Percentiles rank a stretch among this genome's conserved stretches.
phyloP scores from a whole-genome alignment of 2,113 vertebrate species.

The Gallinago jamesoni region DNA sequence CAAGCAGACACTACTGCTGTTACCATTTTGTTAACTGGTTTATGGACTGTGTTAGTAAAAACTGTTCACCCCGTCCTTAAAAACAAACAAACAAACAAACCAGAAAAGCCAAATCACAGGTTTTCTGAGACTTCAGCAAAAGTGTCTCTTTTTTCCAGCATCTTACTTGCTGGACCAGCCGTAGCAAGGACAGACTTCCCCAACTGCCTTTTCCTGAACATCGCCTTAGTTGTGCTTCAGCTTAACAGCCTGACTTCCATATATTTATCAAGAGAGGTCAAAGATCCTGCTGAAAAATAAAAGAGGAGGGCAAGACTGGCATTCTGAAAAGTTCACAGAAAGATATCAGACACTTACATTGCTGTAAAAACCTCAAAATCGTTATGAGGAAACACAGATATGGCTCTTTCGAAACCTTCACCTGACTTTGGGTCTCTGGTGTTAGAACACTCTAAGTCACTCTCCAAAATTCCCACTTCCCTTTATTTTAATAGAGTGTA shows the following conservation, averaged over 20 bases:
- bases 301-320: background rate
- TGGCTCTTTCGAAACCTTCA: fast-evolving
- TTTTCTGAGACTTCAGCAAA: background rate
- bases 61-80: background rate
- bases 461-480: background rate
- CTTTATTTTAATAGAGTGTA: background rate
- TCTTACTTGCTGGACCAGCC: background rate
- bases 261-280: background rate
- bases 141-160: background rate
- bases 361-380: fast-evolving
- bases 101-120: background rate
- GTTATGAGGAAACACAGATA: background rate
- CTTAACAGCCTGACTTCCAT: background rate
- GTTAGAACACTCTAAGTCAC: background rate
- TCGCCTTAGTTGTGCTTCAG: background rate
- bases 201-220: background rate
- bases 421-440: background rate
- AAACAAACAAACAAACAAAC: background rate
- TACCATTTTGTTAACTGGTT: background rate
- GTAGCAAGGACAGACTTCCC: background rate
- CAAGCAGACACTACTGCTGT: background rate
- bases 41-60: background rate
- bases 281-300: background rate
- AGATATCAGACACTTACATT: fast-evolving
- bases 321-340: background rate